Evolutionary conservation across 1,140 invertebrate species (phyloP).

Genomic region (Drosophila burlai): DNA sequence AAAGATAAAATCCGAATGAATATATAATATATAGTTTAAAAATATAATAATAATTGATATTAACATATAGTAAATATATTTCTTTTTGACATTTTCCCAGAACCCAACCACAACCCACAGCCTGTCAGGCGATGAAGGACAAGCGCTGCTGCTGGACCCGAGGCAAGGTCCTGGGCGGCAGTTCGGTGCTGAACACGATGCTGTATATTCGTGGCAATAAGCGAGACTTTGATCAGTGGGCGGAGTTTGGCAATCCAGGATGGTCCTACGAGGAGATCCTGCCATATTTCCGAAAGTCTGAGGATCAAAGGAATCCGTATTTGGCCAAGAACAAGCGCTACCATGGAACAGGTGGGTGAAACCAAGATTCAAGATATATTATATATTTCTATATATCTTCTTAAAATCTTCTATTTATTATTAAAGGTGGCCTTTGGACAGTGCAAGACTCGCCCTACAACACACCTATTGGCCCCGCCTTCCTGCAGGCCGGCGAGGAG

Average conservation of each 20-base stretch:
- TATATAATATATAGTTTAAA: no score
- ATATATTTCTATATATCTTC: neutral
- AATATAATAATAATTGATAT: no score
- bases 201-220: conserved; percentile 96
- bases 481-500: conserved; percentile 95
- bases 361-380: no score
- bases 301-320: conserved; percentile 94
- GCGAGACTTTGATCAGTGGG: conserved; percentile 96
- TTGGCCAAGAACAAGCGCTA: conserved; percentile 90
- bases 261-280: conserved; percentile 96
- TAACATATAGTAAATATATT: no score
- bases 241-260: conserved; percentile 92
- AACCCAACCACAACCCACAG: conserved; percentile 93
- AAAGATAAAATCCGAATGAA: no score
- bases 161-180: conserved; percentile 95
- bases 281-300: conserved; percentile 94
- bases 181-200: conserved; percentile 95
- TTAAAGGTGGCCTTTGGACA: conserved; percentile 90
- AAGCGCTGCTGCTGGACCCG: conserved; percentile 93
- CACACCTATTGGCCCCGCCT: conserved; percentile 92
- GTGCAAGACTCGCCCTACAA: conserved; percentile 93
- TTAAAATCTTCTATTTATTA: neutral
- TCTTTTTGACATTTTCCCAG: conserved; percentile 69
- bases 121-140: conserved; percentile 94
- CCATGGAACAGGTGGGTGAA: conserved; percentile 87